Base-by-base conservation (phyloP, 2,113 vertebrate species). In the Ptyas mucosa region DNA sequence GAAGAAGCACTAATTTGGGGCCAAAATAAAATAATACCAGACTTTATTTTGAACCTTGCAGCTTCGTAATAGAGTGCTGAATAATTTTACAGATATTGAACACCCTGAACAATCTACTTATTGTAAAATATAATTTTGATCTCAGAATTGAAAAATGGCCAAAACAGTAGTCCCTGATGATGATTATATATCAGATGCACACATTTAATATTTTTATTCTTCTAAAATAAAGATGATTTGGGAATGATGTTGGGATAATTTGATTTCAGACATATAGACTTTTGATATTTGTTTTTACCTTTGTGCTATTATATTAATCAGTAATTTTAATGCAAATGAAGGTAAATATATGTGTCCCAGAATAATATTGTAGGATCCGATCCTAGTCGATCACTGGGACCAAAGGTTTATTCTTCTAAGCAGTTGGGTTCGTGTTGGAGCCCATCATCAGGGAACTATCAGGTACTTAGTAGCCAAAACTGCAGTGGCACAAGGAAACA, bases 1-100 rank as follows among this genome's bases (percentile, higher is more conserved):
- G 94, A 97, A 96, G 91, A 91, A 97, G 93, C 96, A 94, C 92
- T 97, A 97, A 97, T 98, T 96, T 97, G 89, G 85, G 93, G 96
- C 96, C 94, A 92, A 96, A 97, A 97, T 96, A 46, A 97, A 96
- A 91, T 95, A 95, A 96, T 96, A 95, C 51, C 43, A 1, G 3
- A 61, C 94, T 93, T 94, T 92, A 39, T 95, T 95, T 85, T 90
- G 52, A 96, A 96, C 90, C 93, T 96, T 89, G 23, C 95, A 95
- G 53, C 90, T 91, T 95, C 12, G 52, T 93, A 64, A 93, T 61
- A 81, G 11, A 94, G 26, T 90, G 52, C 57, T 92, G 89, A 94
- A n/a, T 64, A 96, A 95, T 89, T 96, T 96, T 93, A 94, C 24
- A 88, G 88, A 87, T 58, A 24, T 93, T 95, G 96, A 97, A 96